phyloP scores from a whole-genome alignment of 2,888 invertebrate species.

The Platycnemis pennipes region DNA sequence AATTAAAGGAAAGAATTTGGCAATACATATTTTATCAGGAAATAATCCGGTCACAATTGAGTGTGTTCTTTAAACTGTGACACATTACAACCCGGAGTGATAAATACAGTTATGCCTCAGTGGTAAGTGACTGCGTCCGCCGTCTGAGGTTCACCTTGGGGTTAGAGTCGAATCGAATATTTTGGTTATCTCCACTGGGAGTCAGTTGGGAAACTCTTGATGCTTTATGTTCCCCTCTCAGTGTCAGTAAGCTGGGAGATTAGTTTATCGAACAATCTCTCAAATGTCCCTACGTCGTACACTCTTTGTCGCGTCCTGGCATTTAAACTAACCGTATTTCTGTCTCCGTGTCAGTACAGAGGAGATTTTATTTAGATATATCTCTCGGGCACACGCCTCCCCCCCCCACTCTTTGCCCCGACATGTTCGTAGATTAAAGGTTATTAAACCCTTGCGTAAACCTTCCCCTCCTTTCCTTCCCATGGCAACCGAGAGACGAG shows the following conservation, averaged over 20 bases:
- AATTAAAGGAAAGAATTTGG: too few relatives aligned
- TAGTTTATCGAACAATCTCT: neutral
- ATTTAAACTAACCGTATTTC: neutral
- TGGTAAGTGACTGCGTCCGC: too few relatives aligned
- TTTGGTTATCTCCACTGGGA: too few relatives aligned
- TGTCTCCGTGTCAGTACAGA: neutral
- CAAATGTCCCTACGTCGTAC: neutral
- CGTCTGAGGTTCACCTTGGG: too few relatives aligned
- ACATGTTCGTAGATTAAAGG: slow-evolving; percentile 53
- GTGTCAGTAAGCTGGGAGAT: neutral
- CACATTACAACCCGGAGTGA: too few relatives aligned
- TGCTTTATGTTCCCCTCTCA: neutral
- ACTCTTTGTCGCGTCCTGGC: neutral
- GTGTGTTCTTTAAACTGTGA: too few relatives aligned
- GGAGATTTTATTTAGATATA: neutral
- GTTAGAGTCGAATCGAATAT: too few relatives aligned
- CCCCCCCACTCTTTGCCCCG: neutral
- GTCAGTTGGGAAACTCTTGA: neutral
- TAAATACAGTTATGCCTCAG: too few relatives aligned
- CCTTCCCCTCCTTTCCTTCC: neutral
- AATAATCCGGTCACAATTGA: too few relatives aligned
- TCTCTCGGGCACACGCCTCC: neutral
- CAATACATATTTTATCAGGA: too few relatives aligned
- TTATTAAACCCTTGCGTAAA: slow-evolving; percentile 56
- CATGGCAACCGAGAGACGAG: neutral